Evolutionary conservation across 2,797 vertebrate species (phyloP).

Genomic region (Chloroceryle inda): DNA sequence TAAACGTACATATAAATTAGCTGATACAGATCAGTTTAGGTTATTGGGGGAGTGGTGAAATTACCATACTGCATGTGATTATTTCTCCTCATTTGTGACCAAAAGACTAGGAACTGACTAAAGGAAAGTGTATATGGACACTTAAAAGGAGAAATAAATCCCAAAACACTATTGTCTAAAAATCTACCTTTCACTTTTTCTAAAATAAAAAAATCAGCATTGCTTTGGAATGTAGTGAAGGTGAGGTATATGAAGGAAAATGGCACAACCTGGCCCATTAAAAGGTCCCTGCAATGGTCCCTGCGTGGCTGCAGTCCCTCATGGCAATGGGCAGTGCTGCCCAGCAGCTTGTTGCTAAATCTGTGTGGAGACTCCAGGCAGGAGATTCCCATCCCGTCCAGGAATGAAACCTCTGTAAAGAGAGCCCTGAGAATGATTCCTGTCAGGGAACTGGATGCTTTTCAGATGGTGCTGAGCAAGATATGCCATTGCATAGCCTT

Average conservation of each 20-base stretch:
- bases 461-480: background rate
- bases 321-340: background rate
- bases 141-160: background rate
- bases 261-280: background rate
- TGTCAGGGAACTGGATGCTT: background rate
- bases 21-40: background rate
- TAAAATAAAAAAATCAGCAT: background rate
- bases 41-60: background rate
- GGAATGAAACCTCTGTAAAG: fast-evolving
- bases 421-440: background rate
- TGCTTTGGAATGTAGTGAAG: background rate
- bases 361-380: background rate
- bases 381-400: background rate
- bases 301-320: background rate
- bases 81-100: background rate
- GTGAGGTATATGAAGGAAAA: background rate
- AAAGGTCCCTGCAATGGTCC: background rate
- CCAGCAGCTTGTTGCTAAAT: fast-evolving
- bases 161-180: background rate
- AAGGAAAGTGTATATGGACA: background rate
- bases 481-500: background rate
- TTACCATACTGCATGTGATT: background rate
- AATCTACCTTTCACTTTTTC: background rate
- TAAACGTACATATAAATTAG: background rate
- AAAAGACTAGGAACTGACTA: background rate